A percentile compares a stretch with the other conserved stretches of the same genome.
Evolutionary conservation across 2,797 vertebrate genomes (phyloP).

Genomic region (Poecilia velifera): DNA sequence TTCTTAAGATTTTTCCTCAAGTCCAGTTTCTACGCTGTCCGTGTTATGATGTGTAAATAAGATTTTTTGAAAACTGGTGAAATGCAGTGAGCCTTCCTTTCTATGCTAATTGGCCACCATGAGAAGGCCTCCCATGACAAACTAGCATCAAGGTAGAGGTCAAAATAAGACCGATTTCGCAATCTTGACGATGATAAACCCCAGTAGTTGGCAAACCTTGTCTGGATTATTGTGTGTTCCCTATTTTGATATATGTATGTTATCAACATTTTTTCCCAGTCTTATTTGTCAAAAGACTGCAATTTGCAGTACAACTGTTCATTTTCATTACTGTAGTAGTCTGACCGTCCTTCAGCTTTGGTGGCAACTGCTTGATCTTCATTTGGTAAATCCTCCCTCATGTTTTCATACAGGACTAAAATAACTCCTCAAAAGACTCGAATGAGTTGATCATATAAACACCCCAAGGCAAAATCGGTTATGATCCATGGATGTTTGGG

Average conservation of each 20-base stretch:
- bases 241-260: too few species aligned
- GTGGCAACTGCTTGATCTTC: not conserved
- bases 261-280: too few species aligned
- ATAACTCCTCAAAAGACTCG: too few species aligned
- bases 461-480: too few species aligned
- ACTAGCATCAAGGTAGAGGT: not conserved
- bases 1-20: not conserved
- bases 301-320: not conserved
- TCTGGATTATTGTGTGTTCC: not conserved
- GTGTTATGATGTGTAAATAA: not conserved
- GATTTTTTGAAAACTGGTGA: not conserved
- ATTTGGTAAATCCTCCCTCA: not conserved
- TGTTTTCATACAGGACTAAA: not conserved
- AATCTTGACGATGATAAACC: not conserved
- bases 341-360: not conserved
- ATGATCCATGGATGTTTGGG: too few species aligned
- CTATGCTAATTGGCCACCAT: not conserved
- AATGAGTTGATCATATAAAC: too few species aligned
- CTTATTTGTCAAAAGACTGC: too few species aligned
- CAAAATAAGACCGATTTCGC: not conserved
- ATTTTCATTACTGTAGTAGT: not conserved
- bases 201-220: not conserved
- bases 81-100: not conserved
- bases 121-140: not conserved
- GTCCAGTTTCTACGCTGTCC: not conserved